Evolutionary conservation across 2,888 invertebrate species (phyloP).

Genomic region (Patella caerulea): DNA sequence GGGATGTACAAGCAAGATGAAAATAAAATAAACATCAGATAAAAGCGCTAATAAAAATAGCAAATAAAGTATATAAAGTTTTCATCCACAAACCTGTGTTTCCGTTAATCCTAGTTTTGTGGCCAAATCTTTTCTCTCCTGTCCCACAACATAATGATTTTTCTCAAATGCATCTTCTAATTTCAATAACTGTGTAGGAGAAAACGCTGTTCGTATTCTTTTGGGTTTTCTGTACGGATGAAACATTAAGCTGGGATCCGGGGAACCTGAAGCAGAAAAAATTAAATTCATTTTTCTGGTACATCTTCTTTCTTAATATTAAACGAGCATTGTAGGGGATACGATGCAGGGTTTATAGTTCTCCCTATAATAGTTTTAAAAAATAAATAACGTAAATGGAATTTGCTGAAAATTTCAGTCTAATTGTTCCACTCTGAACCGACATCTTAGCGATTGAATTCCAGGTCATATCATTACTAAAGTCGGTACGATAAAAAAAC

Average conservation of each 20-base stretch:
- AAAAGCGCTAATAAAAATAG: background rate
- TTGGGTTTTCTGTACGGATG: conserved; percentile 99
- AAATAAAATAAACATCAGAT: background rate
- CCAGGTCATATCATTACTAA: too few relatives aligned
- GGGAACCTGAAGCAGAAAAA: conserved; percentile 43
- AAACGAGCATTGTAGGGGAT: background rate
- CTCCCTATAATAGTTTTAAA: too few relatives aligned
- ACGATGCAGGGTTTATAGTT: background rate
- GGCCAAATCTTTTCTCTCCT: conserved; percentile 97
- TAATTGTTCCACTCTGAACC: too few relatives aligned
- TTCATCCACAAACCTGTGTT: conserved; percentile 85
- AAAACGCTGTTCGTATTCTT: conserved; percentile 97
- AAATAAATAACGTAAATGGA: too few relatives aligned
- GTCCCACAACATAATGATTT: conserved; percentile 99
- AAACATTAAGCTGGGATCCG: conserved; percentile 79
- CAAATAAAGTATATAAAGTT: background rate
- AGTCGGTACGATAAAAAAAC: too few relatives aligned
- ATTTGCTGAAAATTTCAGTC: too few relatives aligned
- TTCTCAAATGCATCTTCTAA: conserved; percentile 98
- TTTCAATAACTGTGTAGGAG: conserved; percentile 95
- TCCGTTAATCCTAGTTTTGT: conserved; percentile 93
- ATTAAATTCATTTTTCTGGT: background rate
- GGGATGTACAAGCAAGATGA: background rate
- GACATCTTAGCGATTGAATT: too few relatives aligned
- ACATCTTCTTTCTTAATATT: background rate